Percentiles rank a stretch among this genome's conserved stretches.
Conservation (phyloP, 1,140 invertebrate genomes). For the Littorina saxatilis region DNA sequence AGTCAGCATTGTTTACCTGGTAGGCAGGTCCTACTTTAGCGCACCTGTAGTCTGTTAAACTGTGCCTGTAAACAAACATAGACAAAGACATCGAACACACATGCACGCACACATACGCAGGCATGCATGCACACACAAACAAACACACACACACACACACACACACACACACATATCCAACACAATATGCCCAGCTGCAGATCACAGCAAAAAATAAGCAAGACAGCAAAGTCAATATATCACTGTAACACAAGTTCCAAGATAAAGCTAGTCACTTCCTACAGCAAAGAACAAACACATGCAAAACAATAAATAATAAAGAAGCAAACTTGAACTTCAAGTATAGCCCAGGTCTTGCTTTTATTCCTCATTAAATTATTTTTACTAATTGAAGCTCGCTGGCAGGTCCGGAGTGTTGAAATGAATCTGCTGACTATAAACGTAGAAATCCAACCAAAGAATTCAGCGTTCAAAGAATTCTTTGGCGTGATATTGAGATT, state of each 20-base stretch:
- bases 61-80: neutral
- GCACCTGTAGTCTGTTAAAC: neutral
- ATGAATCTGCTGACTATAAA: neutral
- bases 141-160: neutral
- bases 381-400: conserved; percentile 26
- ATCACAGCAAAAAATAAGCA: no score
- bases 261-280: neutral
- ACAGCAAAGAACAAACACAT: no score
- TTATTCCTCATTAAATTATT: no score
- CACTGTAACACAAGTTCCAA: neutral
- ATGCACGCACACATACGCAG: neutral
- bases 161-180: neutral
- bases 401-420: conserved; percentile 29
- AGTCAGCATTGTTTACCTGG: neutral
- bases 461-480: no score
- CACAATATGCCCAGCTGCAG: no score
- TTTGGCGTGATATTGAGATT: no score
- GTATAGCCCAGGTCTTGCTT: neutral
- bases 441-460: neutral
- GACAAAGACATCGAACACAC: neutral
- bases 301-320: neutral
- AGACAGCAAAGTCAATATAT: neutral
- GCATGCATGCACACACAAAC: no score
- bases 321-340: neutral
- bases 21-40: neutral